phyloP scores from a whole-genome alignment of 2,797 vertebrate species.

The Gambusia yucatana region DNA sequence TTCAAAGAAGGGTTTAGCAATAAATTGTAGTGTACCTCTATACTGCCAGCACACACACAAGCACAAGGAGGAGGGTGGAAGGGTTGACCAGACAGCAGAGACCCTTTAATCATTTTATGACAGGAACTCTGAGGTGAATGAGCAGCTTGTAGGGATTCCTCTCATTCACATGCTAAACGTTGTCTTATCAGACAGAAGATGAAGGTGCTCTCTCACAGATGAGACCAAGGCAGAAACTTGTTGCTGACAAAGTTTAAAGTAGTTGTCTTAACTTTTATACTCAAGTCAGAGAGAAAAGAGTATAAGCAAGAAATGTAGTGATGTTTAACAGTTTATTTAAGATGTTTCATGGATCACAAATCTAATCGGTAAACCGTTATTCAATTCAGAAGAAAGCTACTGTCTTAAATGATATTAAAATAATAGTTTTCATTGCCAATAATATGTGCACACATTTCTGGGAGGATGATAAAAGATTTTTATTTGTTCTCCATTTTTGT shows the following conservation, averaged over 20 bases:
- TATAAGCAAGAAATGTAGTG: background rate
- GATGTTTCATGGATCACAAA: background rate
- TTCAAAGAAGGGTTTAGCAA: conserved; percentile 25
- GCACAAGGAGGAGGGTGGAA: background rate
- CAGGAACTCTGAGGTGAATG: conserved; percentile 92
- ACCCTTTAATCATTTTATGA: conserved; percentile 94
- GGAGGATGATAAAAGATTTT: conserved; percentile 1
- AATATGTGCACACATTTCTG: background rate
- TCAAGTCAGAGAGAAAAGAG: background rate
- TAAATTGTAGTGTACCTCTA: conserved; percentile 39
- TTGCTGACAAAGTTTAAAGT: background rate
- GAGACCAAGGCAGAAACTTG: conserved; percentile 22
- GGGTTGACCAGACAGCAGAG: conserved; percentile 59
- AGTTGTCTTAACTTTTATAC: background rate
- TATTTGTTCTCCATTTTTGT: conserved; percentile 2
- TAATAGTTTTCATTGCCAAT: background rate
- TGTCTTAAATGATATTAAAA: background rate
- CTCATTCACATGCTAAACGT: conserved; percentile 82
- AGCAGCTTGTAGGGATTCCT: conserved; percentile 79
- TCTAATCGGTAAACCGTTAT: background rate
- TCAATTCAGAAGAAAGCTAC: background rate
- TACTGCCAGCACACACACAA: conserved; percentile 24
- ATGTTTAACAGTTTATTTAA: background rate
- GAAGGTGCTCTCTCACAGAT: conserved; percentile 45
- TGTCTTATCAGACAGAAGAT: conserved; percentile 88